Conservation (phyloP, 2,888 invertebrate genomes). For the Autographa pulchrina region DNA sequence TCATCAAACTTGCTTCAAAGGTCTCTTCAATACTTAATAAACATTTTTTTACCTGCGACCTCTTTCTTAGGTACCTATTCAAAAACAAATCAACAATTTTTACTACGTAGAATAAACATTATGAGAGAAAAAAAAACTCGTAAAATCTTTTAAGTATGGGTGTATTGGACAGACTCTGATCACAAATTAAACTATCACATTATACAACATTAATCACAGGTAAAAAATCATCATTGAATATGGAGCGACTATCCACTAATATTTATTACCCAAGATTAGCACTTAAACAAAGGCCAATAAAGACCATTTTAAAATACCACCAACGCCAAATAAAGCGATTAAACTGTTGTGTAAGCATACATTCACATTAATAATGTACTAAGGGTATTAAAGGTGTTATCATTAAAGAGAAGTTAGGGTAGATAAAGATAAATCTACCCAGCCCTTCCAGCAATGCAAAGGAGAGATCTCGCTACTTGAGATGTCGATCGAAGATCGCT, state of each 20-base stretch:
- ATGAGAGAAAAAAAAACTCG: background rate
- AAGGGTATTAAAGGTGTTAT: slow-evolving; percentile 4
- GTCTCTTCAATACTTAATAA: slow-evolving; percentile 59
- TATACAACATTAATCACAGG: too few relatives aligned
- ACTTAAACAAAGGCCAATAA: background rate
- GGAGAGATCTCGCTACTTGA: background rate
- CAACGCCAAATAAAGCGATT: too few relatives aligned
- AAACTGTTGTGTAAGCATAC: background rate
- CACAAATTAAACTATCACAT: too few relatives aligned
- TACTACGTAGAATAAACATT: background rate
- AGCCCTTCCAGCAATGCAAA: background rate
- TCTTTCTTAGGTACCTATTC: slow-evolving; percentile 15
- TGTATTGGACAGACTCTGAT: too few relatives aligned
- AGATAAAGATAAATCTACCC: slow-evolving; percentile 4
- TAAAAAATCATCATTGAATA: background rate
- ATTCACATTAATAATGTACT: background rate
- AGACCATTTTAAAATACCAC: background rate
- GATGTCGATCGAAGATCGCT: background rate
- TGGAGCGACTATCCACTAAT: background rate
- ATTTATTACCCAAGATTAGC: background rate
- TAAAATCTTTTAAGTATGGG: too few relatives aligned
- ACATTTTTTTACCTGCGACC: slow-evolving; percentile 27
- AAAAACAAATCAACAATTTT: slow-evolving; percentile 15
- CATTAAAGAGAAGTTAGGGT: background rate
- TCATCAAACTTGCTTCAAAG: slow-evolving; percentile 67